Evolutionary conservation across 2,888 invertebrate species (phyloP), one percentile per base, ranked within the genome.

Genomic region (Mimachlamys varia): DNA sequence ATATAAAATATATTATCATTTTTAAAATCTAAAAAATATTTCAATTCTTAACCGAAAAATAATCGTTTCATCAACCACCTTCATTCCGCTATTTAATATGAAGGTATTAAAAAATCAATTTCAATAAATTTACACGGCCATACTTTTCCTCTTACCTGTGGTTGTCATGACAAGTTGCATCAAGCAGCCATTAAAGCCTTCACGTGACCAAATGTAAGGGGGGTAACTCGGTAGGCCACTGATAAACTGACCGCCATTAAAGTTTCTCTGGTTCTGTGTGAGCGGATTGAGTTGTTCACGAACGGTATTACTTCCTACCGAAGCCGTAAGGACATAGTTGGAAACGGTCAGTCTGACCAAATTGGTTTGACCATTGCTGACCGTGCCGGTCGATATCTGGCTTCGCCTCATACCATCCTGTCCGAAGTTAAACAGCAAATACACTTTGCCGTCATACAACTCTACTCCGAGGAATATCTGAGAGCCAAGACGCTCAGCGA

Each of bases 111-210:
- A 7, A 7, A 44, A 44, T 44, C 7, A 44, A 3, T 44, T 44
- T 44, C 12, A 13, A 53, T 53, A 53, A 5, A 53, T 12, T 15
- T 12, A 3, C 44, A 7, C 44, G 44, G 44, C 7, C 7, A 44
- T n/a, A n/a, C n/a, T n/a, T 53, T 53, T 53, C 53, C 53, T 22
- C 62, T n/a, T 76, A 76, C 76, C 76, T 33, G 76, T 76, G 4
- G 76, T 33, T 33, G 76, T 76, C 10, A 76, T 33, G 27, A 33
- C 12, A 13, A 76, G 76, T 12, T 76, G 27, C 12, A 76, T 76
- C 76, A 76, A 33, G 15, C 76, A 76, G 33, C 76, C 76, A 27
- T 76, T 76, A 33, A 76, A 76, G 15, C 76, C 76, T 76, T 76
- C 76, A 15, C 76, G 33, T 13, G 76, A 76, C 76, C 76, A 76